A percentile compares a stretch with the other conserved stretches of the same genome.
Conservation (phyloP, 2,113 vertebrate genomes). For the Antigone vipio region DNA sequence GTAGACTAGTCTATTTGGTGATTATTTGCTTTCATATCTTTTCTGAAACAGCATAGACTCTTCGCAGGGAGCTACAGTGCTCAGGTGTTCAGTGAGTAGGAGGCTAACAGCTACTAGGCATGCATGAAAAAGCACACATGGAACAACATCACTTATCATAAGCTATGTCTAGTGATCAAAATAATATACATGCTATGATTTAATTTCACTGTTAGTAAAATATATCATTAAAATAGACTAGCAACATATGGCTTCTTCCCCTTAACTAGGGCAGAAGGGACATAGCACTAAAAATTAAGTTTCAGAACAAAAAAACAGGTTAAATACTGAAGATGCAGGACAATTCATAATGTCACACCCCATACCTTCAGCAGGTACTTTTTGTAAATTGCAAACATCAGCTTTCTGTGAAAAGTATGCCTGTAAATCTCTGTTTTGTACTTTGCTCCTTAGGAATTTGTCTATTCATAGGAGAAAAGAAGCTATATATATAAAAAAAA, state of each 20-base stretch:
- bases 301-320: neutral
- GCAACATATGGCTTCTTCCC: neutral
- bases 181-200: neutral
- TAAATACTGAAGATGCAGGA: neutral
- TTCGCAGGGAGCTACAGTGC: neutral
- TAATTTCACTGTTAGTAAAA: neutral
- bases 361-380: neutral
- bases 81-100: neutral
- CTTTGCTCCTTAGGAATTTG: neutral
- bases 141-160: neutral
- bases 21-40: neutral
- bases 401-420: neutral
- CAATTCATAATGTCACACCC: neutral
- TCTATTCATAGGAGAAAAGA: neutral
- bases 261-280: neutral
- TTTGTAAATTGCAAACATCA: neutral
- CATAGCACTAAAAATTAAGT: neutral
- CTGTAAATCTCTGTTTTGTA: neutral
- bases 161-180: neutral
- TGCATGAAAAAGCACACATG: neutral
- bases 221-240: neutral
- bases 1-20: neutral
- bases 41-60: neutral
- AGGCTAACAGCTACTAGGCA: neutral
- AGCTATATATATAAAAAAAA: neutral